Evolutionary conservation across 2,113 vertebrate species (phyloP).

Genomic region (Perognathus longimembris): DNA sequence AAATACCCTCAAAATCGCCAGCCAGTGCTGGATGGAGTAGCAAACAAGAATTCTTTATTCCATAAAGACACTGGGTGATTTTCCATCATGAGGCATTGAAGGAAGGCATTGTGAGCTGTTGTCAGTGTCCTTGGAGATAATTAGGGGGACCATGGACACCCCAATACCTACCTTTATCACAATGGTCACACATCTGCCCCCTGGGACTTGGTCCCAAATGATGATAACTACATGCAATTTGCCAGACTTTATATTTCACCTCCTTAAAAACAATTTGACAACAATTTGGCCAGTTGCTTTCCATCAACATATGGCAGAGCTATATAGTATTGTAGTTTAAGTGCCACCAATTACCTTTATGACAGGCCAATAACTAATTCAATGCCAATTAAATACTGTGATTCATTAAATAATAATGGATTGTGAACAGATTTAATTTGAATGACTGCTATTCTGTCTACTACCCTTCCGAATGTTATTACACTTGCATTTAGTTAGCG

Average conservation of each 20-base stretch:
- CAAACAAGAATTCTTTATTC: background rate
- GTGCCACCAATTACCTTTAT: background rate
- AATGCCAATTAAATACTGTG: background rate
- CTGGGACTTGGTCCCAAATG: background rate
- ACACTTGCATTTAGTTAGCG: background rate
- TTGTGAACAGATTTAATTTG: background rate
- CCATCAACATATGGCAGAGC: background rate
- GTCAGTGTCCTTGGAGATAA: background rate
- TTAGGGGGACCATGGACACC: background rate
- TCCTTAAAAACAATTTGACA: background rate
- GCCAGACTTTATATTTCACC: background rate
- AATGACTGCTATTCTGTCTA: background rate
- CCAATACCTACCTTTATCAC: background rate
- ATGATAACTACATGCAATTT: background rate
- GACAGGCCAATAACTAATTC: background rate
- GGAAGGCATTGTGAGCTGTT: background rate
- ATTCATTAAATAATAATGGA: constrained; percentile 40
- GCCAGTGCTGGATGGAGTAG: background rate
- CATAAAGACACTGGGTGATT: constrained; percentile 25
- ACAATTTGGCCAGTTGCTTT: background rate
- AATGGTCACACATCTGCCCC: background rate
- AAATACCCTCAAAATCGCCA: background rate
- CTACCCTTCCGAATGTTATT: constrained; percentile 25
- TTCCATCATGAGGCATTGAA: background rate
- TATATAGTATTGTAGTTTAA: background rate